Base-by-base conservation (phyloP, 2,797 vertebrate species). In the Linurgus olivaceus region DNA sequence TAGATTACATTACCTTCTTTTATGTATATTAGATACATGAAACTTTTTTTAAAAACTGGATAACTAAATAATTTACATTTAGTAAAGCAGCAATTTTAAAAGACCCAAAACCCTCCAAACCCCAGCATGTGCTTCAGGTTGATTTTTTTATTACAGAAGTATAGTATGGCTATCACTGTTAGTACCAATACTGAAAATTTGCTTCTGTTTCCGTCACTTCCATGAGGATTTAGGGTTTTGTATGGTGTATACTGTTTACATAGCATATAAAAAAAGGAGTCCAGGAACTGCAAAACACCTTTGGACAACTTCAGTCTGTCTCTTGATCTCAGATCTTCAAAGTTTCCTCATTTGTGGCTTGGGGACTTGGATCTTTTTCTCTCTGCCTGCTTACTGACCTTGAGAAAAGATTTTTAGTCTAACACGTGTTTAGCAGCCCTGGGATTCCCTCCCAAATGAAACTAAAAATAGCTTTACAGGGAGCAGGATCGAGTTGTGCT, bases 171-270 rank as follows among this genome's bases (percentile, higher is more conserved):
- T 38, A 42, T 78, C 29, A 13, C 23, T 77, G 19, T 70, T 75
- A 59, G 25, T n/a, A 62, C 13, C 42, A 58, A 10, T 31, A 37
- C 4, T 50, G 45, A 78, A 88, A 88, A 81, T 25, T 9, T 47
- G 42, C 28, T 75, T 70, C 17, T 4, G 3, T 77, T 83, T 38
- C 82, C 66, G 38, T 55, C 40, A 20, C 28, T 68, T 76, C 33
- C 48, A 7, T 16, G 52, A 50, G 35, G n/a, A 54, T 37, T 83
- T 78, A 25, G 0, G 1, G 16, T n/a, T 88, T 74, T 61, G 31
- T 77, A 28, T 16, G 5, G 0, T 38, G n/a, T 65, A 11, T 0
- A 1, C 0, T 1, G 6, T 42, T 11, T 42, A 20, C 0, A 0
- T 25, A 28, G 7, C 23, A 47, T 40, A 38, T 42, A 61, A 70